Evolutionary conservation across 2,888 invertebrate genomes (phyloP).

Genomic region (Pocota personata): DNA sequence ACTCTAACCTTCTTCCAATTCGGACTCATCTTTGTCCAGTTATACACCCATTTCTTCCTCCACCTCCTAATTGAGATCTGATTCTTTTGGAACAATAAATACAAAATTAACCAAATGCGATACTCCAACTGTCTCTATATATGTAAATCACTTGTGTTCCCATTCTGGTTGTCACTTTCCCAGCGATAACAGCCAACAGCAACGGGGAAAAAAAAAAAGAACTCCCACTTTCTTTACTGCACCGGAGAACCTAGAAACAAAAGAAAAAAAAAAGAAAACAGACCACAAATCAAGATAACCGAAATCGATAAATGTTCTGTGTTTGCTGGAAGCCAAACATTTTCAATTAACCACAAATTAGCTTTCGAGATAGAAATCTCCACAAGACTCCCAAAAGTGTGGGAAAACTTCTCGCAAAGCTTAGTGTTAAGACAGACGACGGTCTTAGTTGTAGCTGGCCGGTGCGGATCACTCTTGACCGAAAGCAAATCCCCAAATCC

Average conservation of each 20-base stretch:
- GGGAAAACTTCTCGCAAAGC: slow-evolving; percentile 63
- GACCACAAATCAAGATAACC: slow-evolving; percentile 67
- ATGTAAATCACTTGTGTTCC: slow-evolving; percentile 56
- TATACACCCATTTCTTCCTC: not conserved
- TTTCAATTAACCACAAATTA: slow-evolving; percentile 74
- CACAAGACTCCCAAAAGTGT: slow-evolving; percentile 52
- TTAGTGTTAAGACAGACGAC: not conserved
- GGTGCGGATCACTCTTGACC: not conserved
- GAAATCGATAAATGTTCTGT: slow-evolving; percentile 65
- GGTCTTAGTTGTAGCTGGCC: not conserved
- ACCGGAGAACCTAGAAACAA: not conserved
- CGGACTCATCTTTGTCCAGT: not conserved
- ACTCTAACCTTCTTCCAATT: not conserved
- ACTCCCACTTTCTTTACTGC: slow-evolving; percentile 60
- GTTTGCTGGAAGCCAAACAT: slow-evolving; percentile 73
- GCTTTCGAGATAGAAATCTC: slow-evolving; percentile 67
- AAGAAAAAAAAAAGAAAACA: slow-evolving; percentile 28
- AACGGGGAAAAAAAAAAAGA: not conserved
- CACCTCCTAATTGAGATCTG: slow-evolving; percentile 42
- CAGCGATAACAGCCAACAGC: slow-evolving; percentile 47
- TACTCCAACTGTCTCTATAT: slow-evolving; percentile 30
- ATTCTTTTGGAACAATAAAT: slow-evolving; percentile 36
- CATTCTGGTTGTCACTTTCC: slow-evolving; percentile 61
- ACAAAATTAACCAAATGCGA: slow-evolving; percentile 50
- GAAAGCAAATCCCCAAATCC: not conserved